Percentiles rank a stretch among this genome's conserved stretches.
phyloP scores from a whole-genome alignment of 2,797 vertebrate species.

The Alexandromys oeconomus region DNA sequence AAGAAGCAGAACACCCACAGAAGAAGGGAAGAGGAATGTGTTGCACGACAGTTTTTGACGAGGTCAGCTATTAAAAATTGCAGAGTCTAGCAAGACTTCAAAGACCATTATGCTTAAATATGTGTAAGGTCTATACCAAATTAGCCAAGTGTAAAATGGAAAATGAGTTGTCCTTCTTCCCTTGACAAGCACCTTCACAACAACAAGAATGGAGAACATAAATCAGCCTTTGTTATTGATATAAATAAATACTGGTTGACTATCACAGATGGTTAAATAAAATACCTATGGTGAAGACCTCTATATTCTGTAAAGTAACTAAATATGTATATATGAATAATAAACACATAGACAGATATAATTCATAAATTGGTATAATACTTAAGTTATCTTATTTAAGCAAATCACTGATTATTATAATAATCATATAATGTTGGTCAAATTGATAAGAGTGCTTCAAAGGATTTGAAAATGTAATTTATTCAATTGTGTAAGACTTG shows the following conservation, averaged over 20 bases:
- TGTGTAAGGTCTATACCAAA: background rate
- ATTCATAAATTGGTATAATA: background rate
- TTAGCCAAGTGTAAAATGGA: conserved; percentile 10
- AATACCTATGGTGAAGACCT: background rate
- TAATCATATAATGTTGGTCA: conserved; percentile 28
- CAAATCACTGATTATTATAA: conserved; percentile 50
- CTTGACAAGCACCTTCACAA: background rate
- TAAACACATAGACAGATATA: background rate
- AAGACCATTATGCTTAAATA: conserved; percentile 25
- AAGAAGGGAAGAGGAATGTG: background rate
- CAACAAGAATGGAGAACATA: background rate
- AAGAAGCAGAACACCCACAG: background rate
- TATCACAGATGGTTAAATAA: background rate
- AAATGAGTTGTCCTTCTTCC: background rate
- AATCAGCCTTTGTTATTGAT: conserved; percentile 29
- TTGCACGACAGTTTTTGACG: background rate
- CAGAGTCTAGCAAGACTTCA: background rate
- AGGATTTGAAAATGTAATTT: conserved; percentile 11
- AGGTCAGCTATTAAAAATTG: background rate
- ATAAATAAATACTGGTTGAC: background rate
- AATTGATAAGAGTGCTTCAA: background rate
- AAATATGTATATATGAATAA: background rate
- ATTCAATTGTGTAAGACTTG: background rate
- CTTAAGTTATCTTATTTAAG: conserved; percentile 24
- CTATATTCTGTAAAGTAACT: background rate